A percentile compares a stretch with the other conserved stretches of the same genome.
Conservation (phyloP, 2,797 vertebrate species). For the Pseudotriccus pelzelni region DNA sequence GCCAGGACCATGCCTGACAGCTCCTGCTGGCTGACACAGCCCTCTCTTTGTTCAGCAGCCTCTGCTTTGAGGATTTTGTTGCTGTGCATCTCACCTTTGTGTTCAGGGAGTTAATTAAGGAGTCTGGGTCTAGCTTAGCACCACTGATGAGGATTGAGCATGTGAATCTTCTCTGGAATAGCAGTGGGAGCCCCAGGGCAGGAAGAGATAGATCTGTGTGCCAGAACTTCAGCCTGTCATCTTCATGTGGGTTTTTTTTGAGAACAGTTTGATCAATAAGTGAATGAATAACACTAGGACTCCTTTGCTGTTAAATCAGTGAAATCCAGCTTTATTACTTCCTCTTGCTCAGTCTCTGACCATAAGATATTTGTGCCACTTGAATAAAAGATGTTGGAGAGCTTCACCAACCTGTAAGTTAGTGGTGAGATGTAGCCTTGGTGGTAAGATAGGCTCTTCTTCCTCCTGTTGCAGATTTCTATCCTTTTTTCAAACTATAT, state of each 20-base stretch:
- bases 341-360: background rate
- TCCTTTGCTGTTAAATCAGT: background rate
- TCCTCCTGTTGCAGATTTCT: background rate
- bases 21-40: background rate
- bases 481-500: background rate
- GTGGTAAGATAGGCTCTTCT: background rate
- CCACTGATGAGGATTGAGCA: background rate
- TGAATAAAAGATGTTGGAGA: background rate
- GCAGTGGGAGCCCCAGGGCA: background rate
- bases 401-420: background rate
- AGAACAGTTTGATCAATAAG: background rate
- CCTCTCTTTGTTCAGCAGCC: background rate
- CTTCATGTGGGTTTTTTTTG: background rate
- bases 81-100: background rate
- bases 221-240: background rate
- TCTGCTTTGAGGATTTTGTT: background rate
- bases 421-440: accelerated
- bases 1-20: accelerated
- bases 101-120: background rate
- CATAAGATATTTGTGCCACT: background rate
- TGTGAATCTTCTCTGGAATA: background rate
- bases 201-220: background rate
- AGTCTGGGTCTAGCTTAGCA: background rate
- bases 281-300: background rate
- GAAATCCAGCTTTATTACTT: background rate